Percentiles rank a stretch among this genome's conserved stretches.
These are phyloP conservation scores for Protonemura montana DNA, from an alignment of 2,888 invertebrate genomes.

Conservation along the genomic window DNA sequence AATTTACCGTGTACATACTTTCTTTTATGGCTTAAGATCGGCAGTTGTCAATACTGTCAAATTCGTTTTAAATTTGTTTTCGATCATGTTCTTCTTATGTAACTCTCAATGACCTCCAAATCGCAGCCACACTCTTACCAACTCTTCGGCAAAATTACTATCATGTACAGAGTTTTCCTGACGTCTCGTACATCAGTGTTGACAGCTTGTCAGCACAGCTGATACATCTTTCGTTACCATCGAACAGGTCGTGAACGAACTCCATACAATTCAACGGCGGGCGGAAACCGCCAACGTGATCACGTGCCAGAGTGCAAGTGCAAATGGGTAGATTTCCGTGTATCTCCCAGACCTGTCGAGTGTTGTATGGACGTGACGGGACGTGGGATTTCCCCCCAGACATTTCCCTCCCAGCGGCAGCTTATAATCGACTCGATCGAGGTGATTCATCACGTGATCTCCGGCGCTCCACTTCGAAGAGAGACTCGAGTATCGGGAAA, in stretches of 20 bases:
- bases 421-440: conserved; percentile 1
- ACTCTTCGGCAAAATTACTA: too few species aligned
- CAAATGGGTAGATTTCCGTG: neutral
- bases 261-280: neutral
- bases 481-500: conserved; percentile 30
- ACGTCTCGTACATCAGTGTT: too few species aligned
- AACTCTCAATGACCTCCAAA: too few species aligned
- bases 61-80: too few species aligned
- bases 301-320: neutral
- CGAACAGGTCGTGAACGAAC: neutral
- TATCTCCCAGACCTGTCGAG: neutral
- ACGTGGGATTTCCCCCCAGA: neutral
- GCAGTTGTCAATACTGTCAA: too few species aligned
- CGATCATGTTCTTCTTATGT: too few species aligned
- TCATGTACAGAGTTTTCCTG: too few species aligned
- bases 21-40: too few species aligned
- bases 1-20: too few species aligned
- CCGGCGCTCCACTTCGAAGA: conserved; percentile 10
- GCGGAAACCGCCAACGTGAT: neutral
- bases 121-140: too few species aligned
- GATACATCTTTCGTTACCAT: neutral
- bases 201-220: too few species aligned
- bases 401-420: neutral
- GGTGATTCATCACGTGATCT: conserved; percentile 33
- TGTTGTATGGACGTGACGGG: neutral